Evolutionary conservation across 2,797 vertebrate genomes (phyloP), one percentile per base, ranked within the genome.

Genomic region (Petrocephalus sullivani): DNA sequence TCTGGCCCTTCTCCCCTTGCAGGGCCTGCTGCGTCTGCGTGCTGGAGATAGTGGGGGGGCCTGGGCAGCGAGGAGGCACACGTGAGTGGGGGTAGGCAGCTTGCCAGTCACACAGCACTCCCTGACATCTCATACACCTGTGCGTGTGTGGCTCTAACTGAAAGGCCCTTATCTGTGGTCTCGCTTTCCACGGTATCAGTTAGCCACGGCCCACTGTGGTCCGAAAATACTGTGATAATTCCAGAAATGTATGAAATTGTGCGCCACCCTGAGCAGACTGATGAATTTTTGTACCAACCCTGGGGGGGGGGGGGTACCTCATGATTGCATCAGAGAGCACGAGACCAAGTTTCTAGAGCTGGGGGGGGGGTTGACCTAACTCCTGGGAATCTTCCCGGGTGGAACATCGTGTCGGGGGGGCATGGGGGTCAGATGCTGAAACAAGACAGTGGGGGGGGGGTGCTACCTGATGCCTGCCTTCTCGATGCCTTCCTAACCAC

Each of bases 31-130:
- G 98, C 0, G 98, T 99, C 96, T 99, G 98, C 0, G 98, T 99
- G 94, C 98, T 99, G 93, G 98, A 99, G 95, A 99, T 99, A 84
- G 99, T 99, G n/a, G 98, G 98, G 1, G 98, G 98, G 41, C 98
- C 98, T 99, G 94, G 67, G 49, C 8, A 19, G 19, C 3, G 21
- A 3, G 9, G 4, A 23, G 53, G 53, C 3, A 54, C 2, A 7
- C 23, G 10, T 28, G 83, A 85, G n/a, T 56, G 8, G 78, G n/a
- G 14, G 78, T 0, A 2, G 37, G 7, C 16, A 51, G 41, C 0
- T 0, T 9, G 75, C 75, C 75, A 41, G 6, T 46, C 16, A 7
- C 33, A 37, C 2, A 12, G 28, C 23, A 75, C 12, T 75, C n/a
- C 3, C 7, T 5, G 58, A n/a, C 58, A 21, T 7, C 58, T 64